Conservation (phyloP, 2,888 invertebrate genomes). For the Orthosia cruda region DNA sequence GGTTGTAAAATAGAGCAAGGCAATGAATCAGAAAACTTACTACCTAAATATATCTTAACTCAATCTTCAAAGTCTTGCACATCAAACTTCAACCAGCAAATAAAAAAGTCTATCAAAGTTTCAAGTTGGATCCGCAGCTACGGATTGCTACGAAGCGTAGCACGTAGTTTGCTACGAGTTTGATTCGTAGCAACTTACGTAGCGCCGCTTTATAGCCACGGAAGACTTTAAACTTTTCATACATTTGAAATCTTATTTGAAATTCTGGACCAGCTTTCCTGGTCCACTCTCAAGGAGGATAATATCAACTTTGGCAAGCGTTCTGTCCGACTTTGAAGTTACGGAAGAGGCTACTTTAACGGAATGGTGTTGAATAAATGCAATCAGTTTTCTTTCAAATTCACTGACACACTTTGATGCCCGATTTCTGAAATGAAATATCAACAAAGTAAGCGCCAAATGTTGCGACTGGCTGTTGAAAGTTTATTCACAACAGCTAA, state of each 20-base stretch:
- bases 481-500: no score
- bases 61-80: background rate
- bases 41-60: background rate
- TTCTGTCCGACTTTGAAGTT: constrained; percentile 9
- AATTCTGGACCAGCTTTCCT: constrained; percentile 23
- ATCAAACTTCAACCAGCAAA: background rate
- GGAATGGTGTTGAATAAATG: constrained; percentile 5
- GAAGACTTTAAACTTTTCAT: constrained; percentile 30
- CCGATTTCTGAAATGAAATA: no score
- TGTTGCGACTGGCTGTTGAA: no score
- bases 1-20: background rate
- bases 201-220: constrained; percentile 42
- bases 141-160: constrained; percentile 51
- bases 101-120: constrained; percentile 1
- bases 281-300: constrained; percentile 16
- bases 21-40: background rate
- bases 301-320: constrained; percentile 8
- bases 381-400: background rate
- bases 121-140: constrained; percentile 41
- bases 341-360: constrained; percentile 8
- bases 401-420: background rate
- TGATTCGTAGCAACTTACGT: constrained; percentile 45
- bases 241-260: constrained; percentile 28
- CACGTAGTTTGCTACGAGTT: constrained; percentile 51
- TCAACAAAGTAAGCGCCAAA: no score